Conservation (phyloP, 2,888 invertebrate species). For the Dolomedes plantarius region DNA sequence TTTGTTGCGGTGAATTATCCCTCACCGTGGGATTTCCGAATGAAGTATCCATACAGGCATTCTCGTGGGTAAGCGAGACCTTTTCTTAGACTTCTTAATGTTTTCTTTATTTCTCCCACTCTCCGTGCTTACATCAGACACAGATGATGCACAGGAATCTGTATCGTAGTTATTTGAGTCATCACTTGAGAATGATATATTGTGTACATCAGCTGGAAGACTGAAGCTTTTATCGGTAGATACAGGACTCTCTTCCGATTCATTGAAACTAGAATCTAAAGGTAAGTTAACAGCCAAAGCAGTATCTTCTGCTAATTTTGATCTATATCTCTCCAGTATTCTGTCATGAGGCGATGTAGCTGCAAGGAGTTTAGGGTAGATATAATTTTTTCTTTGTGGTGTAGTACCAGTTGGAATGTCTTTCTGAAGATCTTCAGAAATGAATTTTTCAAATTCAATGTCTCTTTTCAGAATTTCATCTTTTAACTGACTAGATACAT, state of each 20-base stretch:
- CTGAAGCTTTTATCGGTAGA: background rate
- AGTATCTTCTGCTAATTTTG: conserved; percentile 25
- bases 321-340: conserved; percentile 82
- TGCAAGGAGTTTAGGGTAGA: conserved; percentile 82
- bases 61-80: conserved; percentile 23
- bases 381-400: conserved; percentile 82
- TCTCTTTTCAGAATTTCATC: conserved; percentile 76
- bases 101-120: conserved; percentile 45
- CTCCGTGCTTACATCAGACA: conserved; percentile 40
- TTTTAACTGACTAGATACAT: conserved; percentile 10
- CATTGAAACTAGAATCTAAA: conserved; percentile 53
- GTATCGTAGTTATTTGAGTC: conserved; percentile 31
- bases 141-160: conserved; percentile 38
- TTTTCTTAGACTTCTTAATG: background rate
- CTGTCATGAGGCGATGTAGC: conserved; percentile 84
- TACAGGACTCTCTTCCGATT: conserved; percentile 22
- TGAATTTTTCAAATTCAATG: conserved; percentile 78
- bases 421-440: conserved; percentile 78
- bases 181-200: conserved; percentile 17
- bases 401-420: conserved; percentile 81
- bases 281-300: conserved; percentile 33
- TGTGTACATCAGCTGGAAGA: background rate
- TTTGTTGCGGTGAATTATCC: too few species aligned
- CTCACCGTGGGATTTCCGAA: too few species aligned
- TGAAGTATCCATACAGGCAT: too few species aligned